phyloP scores from a whole-genome alignment of 2,888 invertebrate genomes.

The Nomada goodeniana region DNA sequence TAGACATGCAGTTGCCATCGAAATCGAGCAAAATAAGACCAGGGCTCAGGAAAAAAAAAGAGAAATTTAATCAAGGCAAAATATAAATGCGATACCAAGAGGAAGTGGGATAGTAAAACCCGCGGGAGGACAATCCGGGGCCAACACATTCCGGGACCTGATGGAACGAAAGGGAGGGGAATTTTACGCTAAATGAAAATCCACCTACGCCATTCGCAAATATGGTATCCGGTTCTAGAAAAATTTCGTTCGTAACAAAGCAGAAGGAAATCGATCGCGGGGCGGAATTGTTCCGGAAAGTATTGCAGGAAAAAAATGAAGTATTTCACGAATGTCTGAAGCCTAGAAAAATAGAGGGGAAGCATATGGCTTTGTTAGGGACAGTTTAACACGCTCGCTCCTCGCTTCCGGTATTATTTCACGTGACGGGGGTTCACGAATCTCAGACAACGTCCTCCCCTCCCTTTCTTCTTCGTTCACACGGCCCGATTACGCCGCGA shows the following conservation, averaged over 20 bases:
- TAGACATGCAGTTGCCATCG: neutral
- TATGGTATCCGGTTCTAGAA: neutral
- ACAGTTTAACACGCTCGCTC: slow-evolving; percentile 34
- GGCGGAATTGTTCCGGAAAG: neutral
- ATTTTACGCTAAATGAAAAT: no score
- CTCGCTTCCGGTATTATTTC: slow-evolving; percentile 44
- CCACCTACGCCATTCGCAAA: no score
- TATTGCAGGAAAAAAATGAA: neutral
- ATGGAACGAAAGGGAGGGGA: no score
- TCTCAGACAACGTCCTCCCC: slow-evolving; percentile 36
- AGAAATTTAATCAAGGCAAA: no score
- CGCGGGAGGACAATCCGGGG: no score
- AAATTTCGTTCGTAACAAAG: slow-evolving; percentile 18
- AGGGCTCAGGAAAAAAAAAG: no score
- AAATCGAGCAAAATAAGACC: no score
- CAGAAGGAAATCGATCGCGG: slow-evolving; percentile 24
- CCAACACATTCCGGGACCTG: no score
- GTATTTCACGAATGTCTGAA: slow-evolving; percentile 5
- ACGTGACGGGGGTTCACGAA: slow-evolving; percentile 29
- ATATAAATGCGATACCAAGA: no score
- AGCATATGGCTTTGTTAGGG: slow-evolving; percentile 31
- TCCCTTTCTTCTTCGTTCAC: slow-evolving; percentile 15
- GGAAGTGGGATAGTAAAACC: no score
- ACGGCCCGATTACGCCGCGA: slow-evolving; percentile 47
- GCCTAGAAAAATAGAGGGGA: neutral